A percentile compares a stretch with the other conserved stretches of the same genome.
Conservation (phyloP, 2,888 invertebrate genomes). For the Schizaphis graminum region DNA sequence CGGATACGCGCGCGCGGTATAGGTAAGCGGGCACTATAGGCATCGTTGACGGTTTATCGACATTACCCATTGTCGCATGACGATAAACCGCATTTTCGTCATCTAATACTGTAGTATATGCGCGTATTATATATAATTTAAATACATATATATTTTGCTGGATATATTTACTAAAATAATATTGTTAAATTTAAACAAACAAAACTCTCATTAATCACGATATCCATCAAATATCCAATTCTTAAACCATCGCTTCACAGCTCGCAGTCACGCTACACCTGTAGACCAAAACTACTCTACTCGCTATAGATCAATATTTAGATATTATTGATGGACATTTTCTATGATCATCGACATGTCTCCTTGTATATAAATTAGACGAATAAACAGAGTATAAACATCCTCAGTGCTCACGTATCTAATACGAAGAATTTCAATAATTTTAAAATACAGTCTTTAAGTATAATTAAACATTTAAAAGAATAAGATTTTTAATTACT, state of each 20-base stretch:
- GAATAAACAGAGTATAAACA: too few relatives aligned
- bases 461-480: too few relatives aligned
- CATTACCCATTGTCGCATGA: constrained; percentile 33
- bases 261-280: background rate
- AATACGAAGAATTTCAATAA: too few relatives aligned
- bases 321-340: background rate
- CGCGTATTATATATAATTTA: background rate
- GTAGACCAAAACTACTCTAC: background rate
- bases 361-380: background rate
- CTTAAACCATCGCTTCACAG: background rate
- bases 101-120: background rate
- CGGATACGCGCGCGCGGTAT: constrained; percentile 24
- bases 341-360: background rate
- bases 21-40: background rate
- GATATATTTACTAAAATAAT: background rate
- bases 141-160: background rate
- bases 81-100: constrained; percentile 3
- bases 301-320: background rate
- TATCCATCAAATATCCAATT: background rate
- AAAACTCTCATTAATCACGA: background rate
- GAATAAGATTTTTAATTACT: too few relatives aligned
- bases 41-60: constrained; percentile 34
- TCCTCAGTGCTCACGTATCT: too few relatives aligned
- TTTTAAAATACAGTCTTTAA: too few relatives aligned
- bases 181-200: background rate